These are phyloP conservation scores for Drosophila nigricruria DNA, from an alignment of 2,888 invertebrate genomes.

Conservation along the genomic window DNA sequence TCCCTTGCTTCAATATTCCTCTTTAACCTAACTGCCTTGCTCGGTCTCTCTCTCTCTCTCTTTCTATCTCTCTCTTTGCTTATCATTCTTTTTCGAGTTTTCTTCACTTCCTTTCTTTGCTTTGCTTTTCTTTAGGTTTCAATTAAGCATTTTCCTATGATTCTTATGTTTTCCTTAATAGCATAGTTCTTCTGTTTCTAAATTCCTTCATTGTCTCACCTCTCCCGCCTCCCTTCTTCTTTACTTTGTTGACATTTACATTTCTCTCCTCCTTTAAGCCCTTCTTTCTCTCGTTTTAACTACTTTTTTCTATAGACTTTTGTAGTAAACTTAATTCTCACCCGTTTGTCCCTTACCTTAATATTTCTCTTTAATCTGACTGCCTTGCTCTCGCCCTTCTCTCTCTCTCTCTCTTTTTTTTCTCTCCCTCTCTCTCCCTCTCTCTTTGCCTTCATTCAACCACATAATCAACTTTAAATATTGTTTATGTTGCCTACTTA, in stretches of 20 bases:
- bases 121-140: no score
- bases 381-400: background rate
- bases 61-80: no score
- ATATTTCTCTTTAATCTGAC: background rate
- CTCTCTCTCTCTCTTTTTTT: no score
- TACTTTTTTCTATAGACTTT: background rate
- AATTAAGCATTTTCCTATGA: no score
- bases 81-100: no score
- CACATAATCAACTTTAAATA: conserved; percentile 7
- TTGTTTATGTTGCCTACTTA: conserved; percentile 6
- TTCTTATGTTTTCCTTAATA: no score
- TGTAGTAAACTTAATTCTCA: background rate
- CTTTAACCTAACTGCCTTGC: no score
- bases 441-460: background rate
- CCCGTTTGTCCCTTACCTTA: background rate
- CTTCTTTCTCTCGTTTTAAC: background rate
- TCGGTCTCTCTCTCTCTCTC: no score
- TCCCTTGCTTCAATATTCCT: no score
- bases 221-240: background rate
- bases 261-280: background rate
- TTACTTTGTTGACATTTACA: background rate
- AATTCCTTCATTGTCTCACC: background rate
- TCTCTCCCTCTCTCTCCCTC: no score
- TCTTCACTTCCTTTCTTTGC: no score
- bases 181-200: no score